Evolutionary conservation across 1,140 invertebrate genomes (phyloP), one percentile per base, ranked within the genome.

Genomic region (Paramacrobiotus metropolitanus): DNA sequence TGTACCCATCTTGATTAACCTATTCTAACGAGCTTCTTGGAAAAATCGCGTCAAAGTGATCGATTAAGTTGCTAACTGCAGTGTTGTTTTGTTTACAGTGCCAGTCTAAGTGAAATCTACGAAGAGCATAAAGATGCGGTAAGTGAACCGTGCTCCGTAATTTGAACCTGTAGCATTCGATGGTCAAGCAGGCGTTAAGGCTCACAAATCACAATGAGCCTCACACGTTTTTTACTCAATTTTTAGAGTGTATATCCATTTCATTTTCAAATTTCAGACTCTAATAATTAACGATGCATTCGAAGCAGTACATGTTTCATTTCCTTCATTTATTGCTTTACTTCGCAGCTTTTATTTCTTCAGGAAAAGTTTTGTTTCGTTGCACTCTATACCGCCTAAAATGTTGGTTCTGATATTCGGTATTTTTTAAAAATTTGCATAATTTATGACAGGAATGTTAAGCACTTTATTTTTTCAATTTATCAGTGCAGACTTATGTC

Each of bases 31-130:
- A n/a, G n/a, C 62, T 34, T 62, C 62, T 61, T 4, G 24, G 59
- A 15, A 21, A 20, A 62, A 63, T 63, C 30, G 9, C 18, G 18
- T 30, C 44, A 18, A 18, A 18, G 60, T 31, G 21, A 61, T 59
- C 61, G 61, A 48, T 63, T 65, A 61, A 62, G 61, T 31, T 4
- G 15, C 59, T 65, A 18, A 21, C 21, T 63, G 62, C 34, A 44
- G 1, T 63, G 29, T 61, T 62, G 63, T 2, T 63, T 59, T 59
- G 18, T 64, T 15, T 60, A 29, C 61, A 77, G 75, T 69, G 71
- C 72, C 29, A 74, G 67, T 55, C 75, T 77, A 71, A 73, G 74
- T 2, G 70, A 75, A 64, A 67, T 77, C 1, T 77, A 77, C 65
- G 68, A 72, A 60, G 71, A 76, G 60, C 72, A 75, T 62, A 72